Evolutionary conservation across 2,888 invertebrate genomes (phyloP).

Genomic region (Lamproptera curius): DNA sequence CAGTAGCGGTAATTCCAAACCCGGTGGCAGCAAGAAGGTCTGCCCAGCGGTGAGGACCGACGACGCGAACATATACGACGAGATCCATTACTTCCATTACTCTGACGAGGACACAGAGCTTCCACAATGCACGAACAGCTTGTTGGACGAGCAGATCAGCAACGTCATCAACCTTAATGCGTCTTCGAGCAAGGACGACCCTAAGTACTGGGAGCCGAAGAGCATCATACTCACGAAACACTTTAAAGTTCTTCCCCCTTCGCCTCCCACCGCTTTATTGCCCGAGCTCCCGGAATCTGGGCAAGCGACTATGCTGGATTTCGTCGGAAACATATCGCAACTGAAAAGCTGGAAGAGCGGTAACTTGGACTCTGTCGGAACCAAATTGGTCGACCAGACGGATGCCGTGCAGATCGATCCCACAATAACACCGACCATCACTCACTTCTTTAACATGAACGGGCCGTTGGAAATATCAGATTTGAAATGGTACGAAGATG

Average conservation of each 20-base stretch:
- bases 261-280: slow-evolving; percentile 51
- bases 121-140: slow-evolving; percentile 64
- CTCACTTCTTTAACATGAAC: slow-evolving; percentile 64
- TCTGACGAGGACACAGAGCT: slow-evolving; percentile 79
- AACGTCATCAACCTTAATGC: slow-evolving; percentile 75
- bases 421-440: slow-evolving; percentile 36
- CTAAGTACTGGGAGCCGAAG: slow-evolving; percentile 65
- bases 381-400: slow-evolving; percentile 63
- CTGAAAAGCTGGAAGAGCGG: slow-evolving; percentile 67
- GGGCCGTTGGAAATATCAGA: slow-evolving; percentile 65
- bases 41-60: slow-evolving; percentile 58
- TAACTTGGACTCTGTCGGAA: slow-evolving; percentile 59
- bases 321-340: slow-evolving; percentile 65
- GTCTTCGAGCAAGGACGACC: slow-evolving; percentile 67
- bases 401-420: slow-evolving; percentile 56
- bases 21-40: slow-evolving; percentile 74
- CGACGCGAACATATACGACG: slow-evolving; percentile 64
- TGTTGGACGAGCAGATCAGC: slow-evolving; percentile 69
- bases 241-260: slow-evolving; percentile 58
- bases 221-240: slow-evolving; percentile 61
- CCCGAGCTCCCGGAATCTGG: slow-evolving; percentile 59
- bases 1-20: slow-evolving; percentile 68
- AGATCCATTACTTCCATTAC: slow-evolving; percentile 72
- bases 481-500: slow-evolving; percentile 66
- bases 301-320: slow-evolving; percentile 60